Conservation (phyloP, 2,888 invertebrate species). For the Cloeon dipterum region DNA sequence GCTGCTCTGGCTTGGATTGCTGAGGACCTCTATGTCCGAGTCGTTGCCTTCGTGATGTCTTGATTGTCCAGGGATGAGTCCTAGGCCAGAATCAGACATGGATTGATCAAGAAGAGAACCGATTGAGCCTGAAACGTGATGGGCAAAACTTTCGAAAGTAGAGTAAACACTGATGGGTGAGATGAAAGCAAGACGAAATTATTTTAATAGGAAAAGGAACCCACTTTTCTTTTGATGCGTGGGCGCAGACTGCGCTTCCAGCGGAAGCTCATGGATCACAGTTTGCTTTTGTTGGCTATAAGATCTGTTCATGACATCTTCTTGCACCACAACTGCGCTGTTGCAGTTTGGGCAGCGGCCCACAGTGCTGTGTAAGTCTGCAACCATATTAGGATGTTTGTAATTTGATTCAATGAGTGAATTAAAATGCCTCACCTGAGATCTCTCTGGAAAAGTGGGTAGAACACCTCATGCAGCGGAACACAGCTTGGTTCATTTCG, state of each 20-base stretch:
- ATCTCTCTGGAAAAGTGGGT: constrained; percentile 30
- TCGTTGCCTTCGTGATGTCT: constrained; percentile 16
- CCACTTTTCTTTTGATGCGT: no score
- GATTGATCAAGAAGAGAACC: constrained; percentile 20
- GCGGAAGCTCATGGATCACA: no score
- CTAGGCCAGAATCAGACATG: constrained; percentile 13
- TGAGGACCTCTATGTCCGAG: constrained; percentile 45
- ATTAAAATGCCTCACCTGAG: neutral
- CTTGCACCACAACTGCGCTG: constrained; percentile 30
- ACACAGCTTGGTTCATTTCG: constrained; percentile 24
- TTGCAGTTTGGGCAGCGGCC: constrained; percentile 29
- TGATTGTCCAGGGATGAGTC: constrained; percentile 13
- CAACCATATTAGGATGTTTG: neutral
- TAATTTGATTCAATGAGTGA: no score
- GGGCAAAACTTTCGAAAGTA: neutral
- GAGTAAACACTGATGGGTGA: no score
- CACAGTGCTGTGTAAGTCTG: neutral
- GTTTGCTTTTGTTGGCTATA: constrained; percentile 6
- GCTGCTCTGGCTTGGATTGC: constrained; percentile 46
- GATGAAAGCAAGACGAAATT: no score
- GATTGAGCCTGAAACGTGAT: constrained; percentile 17
- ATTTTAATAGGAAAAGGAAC: neutral
- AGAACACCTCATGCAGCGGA: constrained; percentile 36
- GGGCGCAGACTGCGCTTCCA: no score
- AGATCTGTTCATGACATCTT: constrained; percentile 17